Base-by-base conservation (phyloP, 1,140 invertebrate species). In the Solenopsis fugax region DNA sequence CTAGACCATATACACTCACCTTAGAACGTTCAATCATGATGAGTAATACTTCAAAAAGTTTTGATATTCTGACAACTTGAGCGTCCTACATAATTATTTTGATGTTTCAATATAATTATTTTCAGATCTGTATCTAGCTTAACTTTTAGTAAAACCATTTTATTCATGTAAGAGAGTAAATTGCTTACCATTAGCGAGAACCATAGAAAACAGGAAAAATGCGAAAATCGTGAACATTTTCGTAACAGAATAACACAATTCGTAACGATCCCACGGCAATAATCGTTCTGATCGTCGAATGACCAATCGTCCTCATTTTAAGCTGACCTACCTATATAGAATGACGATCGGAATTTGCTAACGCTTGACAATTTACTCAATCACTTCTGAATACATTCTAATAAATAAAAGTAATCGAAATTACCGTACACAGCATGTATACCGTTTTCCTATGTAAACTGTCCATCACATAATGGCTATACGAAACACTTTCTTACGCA, bases 271-370 rank as follows among this genome's bases (percentile, higher is more conserved):
- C 48, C 7, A n/a, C 16, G 48, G 21, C n/a, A 52, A n/a, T 52
- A 7, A 9, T 48, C 21, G 18, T 54, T 41, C 21, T 80, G 52
- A 81, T 56, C 7, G 48, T 13, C 37, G 24, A 71, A 58, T 18
- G 29, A 37, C 1, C 41, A 48, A 7, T 29, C 29, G 1, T 21
- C 2, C 7, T 34, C 12, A 12, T 56, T 84, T 84, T 60, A 75
- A 84, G 69, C 69, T 73, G 54, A 60, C n/a, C 54, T 48, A 64
- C n/a, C 5, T 71, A 69, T 77, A 54, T 45, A 21, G 29, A 41
- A 34, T 50, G n/a, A 13, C 12, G 37, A 41, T 56, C 24, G 87
- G 58, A 86, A 86, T 89, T 86, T 64, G 76, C 72, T 37, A 71
- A 62, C 60, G 12, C 9, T 62, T 48, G 56, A 24, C n/a, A 37